Base-by-base conservation (phyloP, 2,888 invertebrate genomes). In the Cremastobaeus sp. region DNA sequence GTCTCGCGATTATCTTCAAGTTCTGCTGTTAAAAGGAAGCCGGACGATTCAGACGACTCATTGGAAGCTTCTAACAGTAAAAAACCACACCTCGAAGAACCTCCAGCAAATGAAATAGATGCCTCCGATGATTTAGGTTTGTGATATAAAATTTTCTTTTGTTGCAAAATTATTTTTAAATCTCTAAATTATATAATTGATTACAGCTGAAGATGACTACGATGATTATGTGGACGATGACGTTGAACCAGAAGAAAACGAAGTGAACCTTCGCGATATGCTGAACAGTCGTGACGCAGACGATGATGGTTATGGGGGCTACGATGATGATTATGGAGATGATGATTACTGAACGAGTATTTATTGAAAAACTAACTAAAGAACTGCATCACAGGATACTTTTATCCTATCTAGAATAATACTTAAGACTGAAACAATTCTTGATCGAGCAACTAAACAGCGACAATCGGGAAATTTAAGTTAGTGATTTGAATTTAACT, bases 271-370 rank as follows among this genome's bases (percentile, higher is more conserved):
- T 15, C 82, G 83, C 5, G 81, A 84, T 37, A 82, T 86, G 81
- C 80, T 87, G 11, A 59, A 9, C n/a, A 86, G 88, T 35, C 88
- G 88, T 30, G 92, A 92, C 78, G 90, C 91, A 20, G 91, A 91
- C 14, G 91, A 91, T 0, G 91, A 91, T 0, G 91, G n/a, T n/a
- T n/a, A n/a, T n/a, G n/a, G n/a, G n/a, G n/a, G n/a, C n/a, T n/a
- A 91, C 12, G 91, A 91, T 20, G 92, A 92, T 74, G 89, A 87
- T 39, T 47, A 47, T 18, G 47, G 39, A 48, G 89, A 89, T 73
- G 88, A 89, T 50, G 93, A 93, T 59, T 94, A 94, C 73, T n/a
- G n/a, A 93, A 94, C 34, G 84, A 84, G 21, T 84, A 85, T 77
- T 84, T 72, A 78, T 6, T 32, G 5, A 32, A n/a, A n/a, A n/a